phyloP scores from a whole-genome alignment of 2,113 vertebrate genomes.

The Ageneiosus marmoratus region DNA sequence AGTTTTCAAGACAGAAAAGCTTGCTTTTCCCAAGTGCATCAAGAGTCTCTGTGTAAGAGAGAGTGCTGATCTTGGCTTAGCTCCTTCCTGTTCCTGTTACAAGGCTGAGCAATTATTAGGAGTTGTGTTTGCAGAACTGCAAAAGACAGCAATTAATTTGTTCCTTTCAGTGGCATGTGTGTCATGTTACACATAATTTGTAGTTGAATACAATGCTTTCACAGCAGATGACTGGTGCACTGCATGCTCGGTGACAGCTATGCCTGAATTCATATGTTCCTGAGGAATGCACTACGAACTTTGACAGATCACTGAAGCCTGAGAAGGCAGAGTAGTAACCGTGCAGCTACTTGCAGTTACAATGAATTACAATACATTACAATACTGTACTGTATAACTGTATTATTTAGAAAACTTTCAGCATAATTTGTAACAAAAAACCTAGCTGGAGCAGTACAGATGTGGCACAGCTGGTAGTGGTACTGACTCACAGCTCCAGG shows the following conservation, averaged over 20 bases:
- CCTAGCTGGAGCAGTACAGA: not conserved
- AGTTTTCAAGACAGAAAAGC: slow-evolving; percentile 11
- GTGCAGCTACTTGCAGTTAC: not conserved
- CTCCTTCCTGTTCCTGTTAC: slow-evolving; percentile 12
- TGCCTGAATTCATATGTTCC: slow-evolving; percentile 3
- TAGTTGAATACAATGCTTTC: not conserved
- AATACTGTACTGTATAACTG: not conserved
- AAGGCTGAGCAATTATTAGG: slow-evolving; percentile 17
- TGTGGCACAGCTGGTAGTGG: not conserved
- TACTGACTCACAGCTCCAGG: not conserved
- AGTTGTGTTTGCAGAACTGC: slow-evolving; percentile 14
- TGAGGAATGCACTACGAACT: slow-evolving; percentile 17
- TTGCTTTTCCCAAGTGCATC: not conserved
- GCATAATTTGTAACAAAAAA: not conserved
- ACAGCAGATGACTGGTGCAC: slow-evolving; percentile 1
- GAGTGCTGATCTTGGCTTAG: slow-evolving; percentile 3
- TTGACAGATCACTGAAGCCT: not conserved
- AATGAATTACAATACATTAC: not conserved
- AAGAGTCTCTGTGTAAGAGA: not conserved
- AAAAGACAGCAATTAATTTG: slow-evolving; percentile 30
- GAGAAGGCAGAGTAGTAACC: not conserved
- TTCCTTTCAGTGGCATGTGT: slow-evolving; percentile 20
- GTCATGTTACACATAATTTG: slow-evolving; percentile 18
- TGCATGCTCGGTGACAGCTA: not conserved
- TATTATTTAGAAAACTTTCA: not conserved